Conservation (phyloP, 2,113 vertebrate genomes). For the Gallinago media region DNA sequence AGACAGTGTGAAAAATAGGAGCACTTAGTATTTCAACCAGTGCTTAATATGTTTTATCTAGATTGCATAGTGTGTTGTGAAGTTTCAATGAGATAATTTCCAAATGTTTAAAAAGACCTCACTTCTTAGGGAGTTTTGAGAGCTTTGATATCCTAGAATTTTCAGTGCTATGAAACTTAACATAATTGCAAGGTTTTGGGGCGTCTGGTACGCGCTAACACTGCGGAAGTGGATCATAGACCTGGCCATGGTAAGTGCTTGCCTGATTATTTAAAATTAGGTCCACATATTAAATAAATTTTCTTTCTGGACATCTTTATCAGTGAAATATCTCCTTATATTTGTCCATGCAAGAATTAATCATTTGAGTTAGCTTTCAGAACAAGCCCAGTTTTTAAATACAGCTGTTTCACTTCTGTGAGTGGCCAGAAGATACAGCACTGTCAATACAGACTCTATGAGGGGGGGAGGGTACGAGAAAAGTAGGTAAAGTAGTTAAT, state of each 20-base stretch:
- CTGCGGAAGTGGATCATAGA: slow-evolving; percentile 90
- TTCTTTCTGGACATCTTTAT: neutral
- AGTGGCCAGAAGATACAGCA: neutral
- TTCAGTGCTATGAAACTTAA: slow-evolving; percentile 65
- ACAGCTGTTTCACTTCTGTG: neutral
- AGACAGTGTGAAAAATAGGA: neutral
- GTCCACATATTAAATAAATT: neutral
- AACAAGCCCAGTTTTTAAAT: neutral
- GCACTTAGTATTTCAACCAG: neutral
- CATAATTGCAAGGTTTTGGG: slow-evolving; percentile 76
- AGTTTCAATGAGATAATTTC: neutral
- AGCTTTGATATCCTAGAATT: neutral
- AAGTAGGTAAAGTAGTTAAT: neutral
- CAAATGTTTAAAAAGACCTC: neutral
- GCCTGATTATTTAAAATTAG: neutral
- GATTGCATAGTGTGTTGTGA: neutral
- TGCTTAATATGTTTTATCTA: neutral
- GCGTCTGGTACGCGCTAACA: slow-evolving; percentile 85
- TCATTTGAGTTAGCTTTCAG: neutral
- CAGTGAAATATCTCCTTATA: neutral
- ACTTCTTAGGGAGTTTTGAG: neutral
- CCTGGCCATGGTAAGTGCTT: slow-evolving; percentile 86
- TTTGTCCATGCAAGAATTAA: neutral
- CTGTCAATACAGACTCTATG: neutral
- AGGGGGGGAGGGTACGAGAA: no score